phyloP scores from a whole-genome alignment of 2,797 vertebrate genomes.

The Clarias laeviceps region DNA sequence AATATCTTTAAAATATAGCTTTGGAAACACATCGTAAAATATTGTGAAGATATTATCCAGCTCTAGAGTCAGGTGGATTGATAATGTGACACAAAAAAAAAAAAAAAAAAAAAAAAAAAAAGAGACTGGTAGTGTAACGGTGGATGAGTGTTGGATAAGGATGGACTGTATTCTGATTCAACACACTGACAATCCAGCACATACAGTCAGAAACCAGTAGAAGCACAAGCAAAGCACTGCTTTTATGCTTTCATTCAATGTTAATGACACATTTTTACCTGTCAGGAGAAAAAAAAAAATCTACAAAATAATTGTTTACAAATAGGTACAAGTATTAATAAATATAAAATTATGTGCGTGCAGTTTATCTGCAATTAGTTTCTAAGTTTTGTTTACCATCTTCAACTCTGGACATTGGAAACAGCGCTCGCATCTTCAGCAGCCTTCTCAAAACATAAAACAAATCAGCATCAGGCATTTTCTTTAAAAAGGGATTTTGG shows the following conservation, averaged over 20 bases:
- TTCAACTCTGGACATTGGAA: not conserved
- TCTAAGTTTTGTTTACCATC: not conserved
- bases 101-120: too few species aligned
- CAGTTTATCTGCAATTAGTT: not conserved
- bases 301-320: not conserved
- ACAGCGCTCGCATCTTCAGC: not conserved
- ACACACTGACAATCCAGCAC: not conserved
- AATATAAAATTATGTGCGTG: not conserved
- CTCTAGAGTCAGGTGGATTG: not conserved
- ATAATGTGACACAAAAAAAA: not conserved
- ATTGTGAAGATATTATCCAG: not conserved
- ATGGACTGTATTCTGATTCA: not conserved
- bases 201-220: not conserved
- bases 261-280: not conserved
- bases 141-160: not conserved
- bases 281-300: not conserved
- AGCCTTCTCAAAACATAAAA: not conserved
- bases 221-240: not conserved
- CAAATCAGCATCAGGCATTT: too few species aligned
- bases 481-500: not conserved
- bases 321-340: not conserved
- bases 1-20: not conserved
- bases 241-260: not conserved
- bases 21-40: not conserved
- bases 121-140: not conserved